phyloP scores from a whole-genome alignment of 1,140 invertebrate genomes.

The Drosophila sucinea region DNA sequence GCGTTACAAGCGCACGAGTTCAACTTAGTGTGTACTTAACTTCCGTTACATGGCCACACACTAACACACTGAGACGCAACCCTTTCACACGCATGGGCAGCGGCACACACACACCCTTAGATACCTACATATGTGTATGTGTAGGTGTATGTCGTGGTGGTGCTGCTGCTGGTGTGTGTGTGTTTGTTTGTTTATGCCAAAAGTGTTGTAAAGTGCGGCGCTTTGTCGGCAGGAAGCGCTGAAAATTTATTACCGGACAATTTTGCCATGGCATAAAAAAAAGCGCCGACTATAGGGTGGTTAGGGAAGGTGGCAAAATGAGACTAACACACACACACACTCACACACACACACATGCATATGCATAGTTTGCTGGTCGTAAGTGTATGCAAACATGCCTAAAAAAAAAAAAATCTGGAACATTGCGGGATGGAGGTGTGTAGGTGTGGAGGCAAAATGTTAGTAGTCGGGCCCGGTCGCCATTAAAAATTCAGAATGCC shows the following conservation, averaged over 20 bases:
- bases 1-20: slow-evolving; percentile 77
- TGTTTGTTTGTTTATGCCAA: slow-evolving; percentile 79
- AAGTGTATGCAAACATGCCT: slow-evolving; percentile 80
- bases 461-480: slow-evolving; percentile 63
- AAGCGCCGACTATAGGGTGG: slow-evolving; percentile 19
- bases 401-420: slow-evolving; percentile 63
- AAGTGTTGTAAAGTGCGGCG: slow-evolving; percentile 80
- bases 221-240: slow-evolving; percentile 80
- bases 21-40: slow-evolving; percentile 82
- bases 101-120: slow-evolving; percentile 26
- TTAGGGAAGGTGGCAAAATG: slow-evolving; percentile 35
- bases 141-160: slow-evolving; percentile 15
- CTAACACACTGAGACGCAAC: slow-evolving; percentile 26
- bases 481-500: slow-evolving; percentile 81
- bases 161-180: slow-evolving; percentile 12
- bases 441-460: slow-evolving; percentile 28
- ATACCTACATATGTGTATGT: too few species aligned
- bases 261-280: slow-evolving; percentile 73
- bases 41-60: slow-evolving; percentile 73
- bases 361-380: slow-evolving; percentile 74
- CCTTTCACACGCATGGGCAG: slow-evolving; percentile 72
- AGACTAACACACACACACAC: slow-evolving; percentile 30
- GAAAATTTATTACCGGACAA: slow-evolving; percentile 82
- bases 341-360: slow-evolving; percentile 62
- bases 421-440: slow-evolving; percentile 24